Evolutionary conservation across 1,140 invertebrate genomes (phyloP), one percentile per base, ranked within the genome.

Genomic region (Nephila pilipes): DNA sequence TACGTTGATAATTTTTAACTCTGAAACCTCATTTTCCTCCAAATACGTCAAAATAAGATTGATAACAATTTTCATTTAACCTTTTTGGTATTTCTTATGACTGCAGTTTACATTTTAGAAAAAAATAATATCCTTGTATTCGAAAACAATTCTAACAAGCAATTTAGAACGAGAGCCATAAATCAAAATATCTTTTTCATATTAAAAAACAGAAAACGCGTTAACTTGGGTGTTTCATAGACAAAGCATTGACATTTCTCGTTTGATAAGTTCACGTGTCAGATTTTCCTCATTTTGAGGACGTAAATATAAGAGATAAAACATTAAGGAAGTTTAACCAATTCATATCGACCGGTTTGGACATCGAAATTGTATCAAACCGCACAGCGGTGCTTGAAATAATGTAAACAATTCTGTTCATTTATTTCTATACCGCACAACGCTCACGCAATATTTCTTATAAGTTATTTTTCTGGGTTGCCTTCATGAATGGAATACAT

Each of bases 401-500:
- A 25, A 29, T 10, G 25, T n/a, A 65, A 65, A 25, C 63, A 29
- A 65, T 65, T 65, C 25, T n/a, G n/a, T n/a, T n/a, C n/a, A n/a
- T n/a, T n/a, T n/a, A 65, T 65, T 65, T 65, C 63, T 25, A 65
- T n/a, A 65, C 25, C 63, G 12, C n/a, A 29, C n/a, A 65, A 10
- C 25, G 25, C 63, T 65, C 63, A 65, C 25, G 63, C 63, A 65
- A 65, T 65, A 65, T 25, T 65, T 65, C 10, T n/a, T 25, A 29
- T 12, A 25, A 29, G 0, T 75, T 75, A 18, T 69, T 75, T 20
- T 14, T 16, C 29, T 75, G 29, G 29, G 5, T 75, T 36, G 20
- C 69, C 69, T 75, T 75, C 29, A 75, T 36, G 69, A 75, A 36
- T 75, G 69, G 69, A 32, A 75, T 36, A 36, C 18, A 75, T 36